These are phyloP conservation scores for Dipodomys spectabilis DNA, from an alignment of 2,113 vertebrate species.

Conservation along the genomic window DNA sequence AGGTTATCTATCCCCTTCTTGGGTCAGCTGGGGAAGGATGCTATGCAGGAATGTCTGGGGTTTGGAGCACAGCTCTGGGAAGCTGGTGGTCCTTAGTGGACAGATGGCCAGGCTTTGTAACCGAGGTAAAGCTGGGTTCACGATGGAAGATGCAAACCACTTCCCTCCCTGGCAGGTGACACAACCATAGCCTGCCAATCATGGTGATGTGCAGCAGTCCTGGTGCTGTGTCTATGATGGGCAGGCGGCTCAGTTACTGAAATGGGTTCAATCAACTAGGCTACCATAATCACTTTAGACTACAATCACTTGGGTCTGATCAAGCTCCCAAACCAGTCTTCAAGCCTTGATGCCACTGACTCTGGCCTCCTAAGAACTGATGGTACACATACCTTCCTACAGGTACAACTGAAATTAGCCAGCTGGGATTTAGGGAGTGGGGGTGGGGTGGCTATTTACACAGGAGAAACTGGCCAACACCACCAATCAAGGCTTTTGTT, in stretches of 20 bases:
- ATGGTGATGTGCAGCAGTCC: not conserved
- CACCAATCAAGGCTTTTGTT: not conserved
- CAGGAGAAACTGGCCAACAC: not conserved
- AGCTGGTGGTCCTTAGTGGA: not conserved
- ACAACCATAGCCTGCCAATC: not conserved
- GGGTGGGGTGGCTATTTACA: not conserved
- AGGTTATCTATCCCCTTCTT: not conserved
- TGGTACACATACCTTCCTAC: not conserved
- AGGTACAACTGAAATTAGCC: not conserved
- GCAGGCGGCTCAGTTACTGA: not conserved
- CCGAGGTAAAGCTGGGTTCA: not conserved
- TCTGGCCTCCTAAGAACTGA: not conserved
- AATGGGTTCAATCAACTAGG: no score
- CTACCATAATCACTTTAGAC: not conserved
- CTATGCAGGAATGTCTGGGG: not conserved
- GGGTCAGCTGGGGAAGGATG: not conserved
- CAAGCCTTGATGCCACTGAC: not conserved
- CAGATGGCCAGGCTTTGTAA: not conserved
- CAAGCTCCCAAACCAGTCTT: not conserved
- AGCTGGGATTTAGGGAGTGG: no score
- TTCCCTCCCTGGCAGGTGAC: not conserved
- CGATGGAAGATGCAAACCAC: rapidly evolving
- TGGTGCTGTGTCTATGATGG: not conserved
- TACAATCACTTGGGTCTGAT: not conserved
- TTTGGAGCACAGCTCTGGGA: constrained; percentile 27